phyloP scores from a whole-genome alignment of 2,888 invertebrate species.

The Apotomis betuletana region DNA sequence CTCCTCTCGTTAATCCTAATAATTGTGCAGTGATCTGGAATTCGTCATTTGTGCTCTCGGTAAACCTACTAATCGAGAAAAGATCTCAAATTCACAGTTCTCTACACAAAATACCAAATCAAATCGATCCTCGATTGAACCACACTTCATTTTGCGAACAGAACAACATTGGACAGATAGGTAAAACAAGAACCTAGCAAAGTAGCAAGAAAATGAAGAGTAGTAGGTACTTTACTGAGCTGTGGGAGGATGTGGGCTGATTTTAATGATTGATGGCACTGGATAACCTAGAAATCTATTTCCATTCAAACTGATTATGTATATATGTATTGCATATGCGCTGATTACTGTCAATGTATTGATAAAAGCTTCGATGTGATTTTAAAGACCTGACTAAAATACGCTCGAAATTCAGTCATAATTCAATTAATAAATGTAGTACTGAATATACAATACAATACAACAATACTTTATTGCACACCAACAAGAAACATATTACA shows the following conservation, averaged over 20 bases:
- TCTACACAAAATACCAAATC: too few relatives aligned
- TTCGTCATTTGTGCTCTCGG: too few relatives aligned
- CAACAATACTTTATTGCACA: background rate
- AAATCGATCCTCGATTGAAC: too few relatives aligned
- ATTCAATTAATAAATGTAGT: background rate
- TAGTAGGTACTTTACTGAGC: conserved; percentile 17
- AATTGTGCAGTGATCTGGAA: too few relatives aligned
- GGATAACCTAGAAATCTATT: conserved; percentile 29
- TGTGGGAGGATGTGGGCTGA: conserved; percentile 26
- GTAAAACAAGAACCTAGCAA: conserved; percentile 5
- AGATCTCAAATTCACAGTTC: too few relatives aligned
- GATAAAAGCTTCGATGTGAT: conserved; percentile 5
- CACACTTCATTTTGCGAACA: background rate
- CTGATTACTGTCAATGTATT: conserved; percentile 9
- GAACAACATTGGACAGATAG: background rate
- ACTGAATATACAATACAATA: background rate
- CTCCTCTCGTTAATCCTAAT: too few relatives aligned
- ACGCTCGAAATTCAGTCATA: background rate
- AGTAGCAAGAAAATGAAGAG: conserved; percentile 21
- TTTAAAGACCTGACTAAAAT: background rate
- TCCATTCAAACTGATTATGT: conserved; percentile 18
- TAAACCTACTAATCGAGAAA: too few relatives aligned
- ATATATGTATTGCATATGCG: conserved; percentile 6
- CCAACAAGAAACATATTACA: too few relatives aligned
- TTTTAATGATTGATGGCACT: conserved; percentile 17